Base-by-base conservation (phyloP, 2,888 invertebrate species). In the Drosophila melanosoma region DNA sequence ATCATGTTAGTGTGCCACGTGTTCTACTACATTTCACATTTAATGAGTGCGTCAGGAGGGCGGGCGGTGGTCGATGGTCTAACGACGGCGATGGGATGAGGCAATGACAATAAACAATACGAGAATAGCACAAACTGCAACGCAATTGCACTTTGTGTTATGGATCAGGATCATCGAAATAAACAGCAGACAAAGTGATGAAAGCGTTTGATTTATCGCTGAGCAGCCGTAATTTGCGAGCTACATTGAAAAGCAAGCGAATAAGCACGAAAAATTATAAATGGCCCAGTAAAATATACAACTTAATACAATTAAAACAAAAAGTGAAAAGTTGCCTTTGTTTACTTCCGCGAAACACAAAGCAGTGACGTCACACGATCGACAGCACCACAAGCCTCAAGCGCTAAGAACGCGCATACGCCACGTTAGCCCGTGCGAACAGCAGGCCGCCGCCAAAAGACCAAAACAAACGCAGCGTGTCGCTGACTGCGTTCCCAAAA, bases 321-420 rank as follows among this genome's bases (percentile, higher is more conserved):
- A 62, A 72, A 67, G 51, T 62, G 71, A 74, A 82, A 71, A 75
- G 52, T 32, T 51, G 42, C 62, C 38, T 76, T 78, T 85, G 89
- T 87, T 89, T 89, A 89, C 85, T 87, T 87, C 89, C 87, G 86
- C 74, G 85, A 77, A 88, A 80, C 75, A 83, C 75, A 87, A 83
- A 79, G 82, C 81, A 54, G 71, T 89, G 90, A 87, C 89, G 90
- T 89, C 87, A 84, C 79, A 53, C 29, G n/a, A 38, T 57, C 57
- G 23, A 2, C 59, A 53, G 52, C 51, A 12, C 33, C 63, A 40
- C 38, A 59, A 70, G 51, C 29, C 49, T 59, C 75, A 75, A 60
- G 54, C 11, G 63, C 54, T 69, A 60, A 63, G 69, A 71, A 52
- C 69, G 56, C 70, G 74, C 62, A 84, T 87, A 83, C 77, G 87